Percentiles rank a stretch among this genome's conserved stretches.
These are phyloP conservation scores for Myzus persicae DNA, from an alignment of 1,140 invertebrate species.

Conservation along the genomic window DNA sequence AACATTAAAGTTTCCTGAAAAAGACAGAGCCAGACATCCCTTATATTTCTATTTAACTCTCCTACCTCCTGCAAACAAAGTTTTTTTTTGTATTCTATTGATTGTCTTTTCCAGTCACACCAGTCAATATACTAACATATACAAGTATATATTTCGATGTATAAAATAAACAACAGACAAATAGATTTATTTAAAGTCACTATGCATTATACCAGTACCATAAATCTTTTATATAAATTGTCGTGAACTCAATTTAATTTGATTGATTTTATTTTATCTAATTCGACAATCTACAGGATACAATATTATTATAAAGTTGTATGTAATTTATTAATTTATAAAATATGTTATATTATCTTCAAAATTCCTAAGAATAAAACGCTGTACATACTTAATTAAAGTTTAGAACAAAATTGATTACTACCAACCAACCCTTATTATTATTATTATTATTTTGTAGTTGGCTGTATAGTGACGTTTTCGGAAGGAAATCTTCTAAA, in stretches of 20 bases:
- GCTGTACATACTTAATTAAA: not conserved
- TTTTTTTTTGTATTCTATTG: not conserved
- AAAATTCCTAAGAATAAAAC: not conserved
- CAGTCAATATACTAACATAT: not conserved
- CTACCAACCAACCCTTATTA: not conserved
- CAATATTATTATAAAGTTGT: not conserved
- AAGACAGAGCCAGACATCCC: constrained; percentile 63
- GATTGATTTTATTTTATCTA: not conserved
- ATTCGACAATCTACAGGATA: not conserved
- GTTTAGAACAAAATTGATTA: not conserved
- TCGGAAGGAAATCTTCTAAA: constrained; percentile 6
- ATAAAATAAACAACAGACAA: not conserved
- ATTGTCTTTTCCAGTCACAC: not conserved
- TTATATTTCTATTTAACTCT: constrained; percentile 59
- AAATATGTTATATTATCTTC: not conserved
- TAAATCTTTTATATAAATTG: not conserved
- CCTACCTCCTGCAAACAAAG: not conserved
- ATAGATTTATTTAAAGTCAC: not conserved
- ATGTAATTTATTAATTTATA: not conserved
- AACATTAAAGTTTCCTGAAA: constrained; percentile 61
- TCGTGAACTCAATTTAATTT: not conserved
- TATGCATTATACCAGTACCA: not conserved
- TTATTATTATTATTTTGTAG: not conserved
- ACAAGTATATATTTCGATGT: not conserved
- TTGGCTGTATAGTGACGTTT: not conserved